These are phyloP conservation scores for Sebastes baramenuke DNA, from an alignment of 2,797 vertebrate species.

Conservation along the genomic window DNA sequence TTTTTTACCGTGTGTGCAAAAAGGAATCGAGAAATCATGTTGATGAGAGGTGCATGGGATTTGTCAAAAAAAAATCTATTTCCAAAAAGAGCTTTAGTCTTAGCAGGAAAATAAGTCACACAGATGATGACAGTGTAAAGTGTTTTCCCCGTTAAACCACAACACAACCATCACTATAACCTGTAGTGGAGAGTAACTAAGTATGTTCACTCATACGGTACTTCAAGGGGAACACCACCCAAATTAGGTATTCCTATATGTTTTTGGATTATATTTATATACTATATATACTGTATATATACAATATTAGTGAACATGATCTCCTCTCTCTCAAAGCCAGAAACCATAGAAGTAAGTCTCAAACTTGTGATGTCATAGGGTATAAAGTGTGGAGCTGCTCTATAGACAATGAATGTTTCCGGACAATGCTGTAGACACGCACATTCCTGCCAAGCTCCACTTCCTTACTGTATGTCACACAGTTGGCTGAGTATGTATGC, in stretches of 20 bases:
- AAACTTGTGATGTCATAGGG: background rate
- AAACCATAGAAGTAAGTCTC: background rate
- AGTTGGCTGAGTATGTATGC: background rate
- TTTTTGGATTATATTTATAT: too few relatives aligned
- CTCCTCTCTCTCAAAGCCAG: too few relatives aligned
- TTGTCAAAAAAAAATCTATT: background rate
- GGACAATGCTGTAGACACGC: background rate
- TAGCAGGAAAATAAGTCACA: background rate
- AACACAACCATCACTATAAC: background rate
- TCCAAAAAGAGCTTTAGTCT: background rate
- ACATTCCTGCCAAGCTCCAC: background rate
- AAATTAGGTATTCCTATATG: too few relatives aligned
- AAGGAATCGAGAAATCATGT: background rate
- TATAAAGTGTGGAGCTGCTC: background rate
- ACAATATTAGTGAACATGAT: too few relatives aligned
- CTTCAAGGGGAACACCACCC: too few relatives aligned
- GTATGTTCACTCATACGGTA: background rate
- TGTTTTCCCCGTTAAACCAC: background rate
- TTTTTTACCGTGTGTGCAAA: background rate
- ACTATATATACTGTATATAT: too few relatives aligned
- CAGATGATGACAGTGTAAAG: background rate
- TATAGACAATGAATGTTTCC: background rate
- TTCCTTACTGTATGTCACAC: background rate
- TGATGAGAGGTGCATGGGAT: background rate
- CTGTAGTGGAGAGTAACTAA: background rate